Evolutionary conservation across 2,888 invertebrate genomes (phyloP).

Genomic region (Nezara viridula): DNA sequence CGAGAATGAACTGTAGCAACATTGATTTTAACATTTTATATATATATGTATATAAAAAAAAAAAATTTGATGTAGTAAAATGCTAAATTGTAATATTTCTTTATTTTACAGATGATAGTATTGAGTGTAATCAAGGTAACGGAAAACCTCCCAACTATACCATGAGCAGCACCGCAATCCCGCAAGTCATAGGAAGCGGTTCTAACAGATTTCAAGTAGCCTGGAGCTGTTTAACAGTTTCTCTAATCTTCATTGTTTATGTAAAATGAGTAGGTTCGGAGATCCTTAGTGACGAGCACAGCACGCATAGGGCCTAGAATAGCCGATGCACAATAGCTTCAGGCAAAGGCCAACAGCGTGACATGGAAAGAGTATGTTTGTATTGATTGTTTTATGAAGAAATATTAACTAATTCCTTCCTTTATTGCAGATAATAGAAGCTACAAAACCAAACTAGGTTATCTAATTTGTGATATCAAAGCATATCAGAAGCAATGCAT

Average conservation of each 20-base stretch:
- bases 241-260: slow-evolving; percentile 49
- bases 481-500: slow-evolving; percentile 57
- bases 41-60: not conserved
- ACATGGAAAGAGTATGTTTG: slow-evolving; percentile 31
- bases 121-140: slow-evolving; percentile 20
- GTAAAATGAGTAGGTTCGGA: slow-evolving; percentile 48
- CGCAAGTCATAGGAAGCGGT: not conserved
- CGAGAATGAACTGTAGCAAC: too few species aligned
- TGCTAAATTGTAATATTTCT: not conserved
- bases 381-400: slow-evolving; percentile 26
- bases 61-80: not conserved
- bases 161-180: slow-evolving; percentile 11
- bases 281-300: slow-evolving; percentile 62
- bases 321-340: slow-evolving; percentile 59
- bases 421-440: slow-evolving; percentile 55
- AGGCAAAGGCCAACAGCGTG: slow-evolving; percentile 57
- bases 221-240: slow-evolving; percentile 45
- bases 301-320: slow-evolving; percentile 61
- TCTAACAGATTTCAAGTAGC: slow-evolving; percentile 33
- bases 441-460: slow-evolving; percentile 53
- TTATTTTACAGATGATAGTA: slow-evolving; percentile 39
- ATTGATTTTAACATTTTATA: too few species aligned
- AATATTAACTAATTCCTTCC: slow-evolving; percentile 56
- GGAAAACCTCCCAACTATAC: slow-evolving; percentile 43
- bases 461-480: slow-evolving; percentile 58